Evolutionary conservation across 1,140 invertebrate species (phyloP), one percentile per base, ranked within the genome.

Genomic region (Drosophila mayri): DNA sequence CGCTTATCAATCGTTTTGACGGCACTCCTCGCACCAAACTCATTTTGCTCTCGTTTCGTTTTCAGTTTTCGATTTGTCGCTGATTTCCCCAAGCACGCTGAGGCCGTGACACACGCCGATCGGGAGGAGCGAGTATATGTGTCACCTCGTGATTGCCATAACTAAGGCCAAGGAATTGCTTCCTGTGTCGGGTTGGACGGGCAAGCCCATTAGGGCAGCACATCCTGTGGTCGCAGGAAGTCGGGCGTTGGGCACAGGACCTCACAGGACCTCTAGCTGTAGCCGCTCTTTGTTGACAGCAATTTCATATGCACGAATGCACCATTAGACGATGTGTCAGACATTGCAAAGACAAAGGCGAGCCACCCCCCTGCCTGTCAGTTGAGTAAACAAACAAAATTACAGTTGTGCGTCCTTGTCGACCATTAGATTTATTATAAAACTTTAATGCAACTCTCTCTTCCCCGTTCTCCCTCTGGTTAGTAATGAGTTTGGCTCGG

Each of bases 231-330:
- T 78, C 71, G 75, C 47, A 44, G 52, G 60, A 76, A 58, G 62
- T 61, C 67, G 65, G 55, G 49, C 61, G 47, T 67, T 64, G 60
- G 50, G 50, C n/a, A 0, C 18, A 7, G 4, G n/a, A n/a, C n/a
- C n/a, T n/a, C 8, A 18, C 32, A 10, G 32, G 50, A 54, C 57
- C 12, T 18, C 41, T n/a, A 57, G 64, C 64, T 58, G 52, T 46
- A 16, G 16, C 16, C 25, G 59, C 70, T 62, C 64, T 74, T 66
- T 78, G 74, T 85, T 76, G 76, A 88, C 84, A 83, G 67, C 80
- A 80, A 87, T 87, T 83, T 88, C 81, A 82, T 72, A 87, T 87
- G 84, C 84, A 87, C 84, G 84, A 83, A 71, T 87, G 83, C 83
- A 87, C 76, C 65, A 64, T 54, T 72, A 71, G 62, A 57, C 47